Evolutionary conservation across 2,797 vertebrate genomes (phyloP).

Genomic region (Takifugu rubripes): DNA sequence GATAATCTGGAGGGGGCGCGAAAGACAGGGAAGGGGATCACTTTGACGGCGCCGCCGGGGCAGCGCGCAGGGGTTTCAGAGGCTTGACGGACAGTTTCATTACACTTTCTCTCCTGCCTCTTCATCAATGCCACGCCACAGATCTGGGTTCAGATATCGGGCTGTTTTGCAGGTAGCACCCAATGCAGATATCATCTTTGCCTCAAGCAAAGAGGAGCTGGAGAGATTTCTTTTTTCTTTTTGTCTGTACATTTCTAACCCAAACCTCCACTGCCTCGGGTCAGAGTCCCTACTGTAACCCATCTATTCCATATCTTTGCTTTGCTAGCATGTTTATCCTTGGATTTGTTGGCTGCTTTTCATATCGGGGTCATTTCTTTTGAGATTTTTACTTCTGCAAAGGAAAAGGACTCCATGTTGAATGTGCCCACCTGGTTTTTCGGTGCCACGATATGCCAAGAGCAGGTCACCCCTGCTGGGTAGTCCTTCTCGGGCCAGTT

Average conservation of each 20-base stretch:
- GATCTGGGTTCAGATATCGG: neutral
- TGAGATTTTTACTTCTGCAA: neutral
- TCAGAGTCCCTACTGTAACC: no score
- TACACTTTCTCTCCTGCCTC: neutral
- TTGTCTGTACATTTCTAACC: no score
- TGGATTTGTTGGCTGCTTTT: no score
- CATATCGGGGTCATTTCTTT: neutral
- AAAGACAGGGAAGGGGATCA: slow-evolving; percentile 3
- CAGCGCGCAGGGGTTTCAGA: neutral
- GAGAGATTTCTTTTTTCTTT: neutral
- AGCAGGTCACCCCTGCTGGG: slow-evolving; percentile 92
- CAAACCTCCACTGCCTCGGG: no score
- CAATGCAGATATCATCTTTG: no score
- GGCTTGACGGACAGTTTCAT: neutral
- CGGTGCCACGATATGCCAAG: slow-evolving; percentile 94
- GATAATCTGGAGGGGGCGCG: slow-evolving; percentile 76
- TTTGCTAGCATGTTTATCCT: no score
- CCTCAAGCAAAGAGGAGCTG: neutral
- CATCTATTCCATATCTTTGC: no score
- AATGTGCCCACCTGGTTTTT: slow-evolving; percentile 85
- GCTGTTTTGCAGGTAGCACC: neutral
- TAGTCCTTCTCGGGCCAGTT: slow-evolving; percentile 99
- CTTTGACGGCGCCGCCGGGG: neutral
- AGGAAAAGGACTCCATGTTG: neutral
- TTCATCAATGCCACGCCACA: neutral